phyloP scores from a whole-genome alignment of 1,140 invertebrate species.

The Drosophila busckii region DNA sequence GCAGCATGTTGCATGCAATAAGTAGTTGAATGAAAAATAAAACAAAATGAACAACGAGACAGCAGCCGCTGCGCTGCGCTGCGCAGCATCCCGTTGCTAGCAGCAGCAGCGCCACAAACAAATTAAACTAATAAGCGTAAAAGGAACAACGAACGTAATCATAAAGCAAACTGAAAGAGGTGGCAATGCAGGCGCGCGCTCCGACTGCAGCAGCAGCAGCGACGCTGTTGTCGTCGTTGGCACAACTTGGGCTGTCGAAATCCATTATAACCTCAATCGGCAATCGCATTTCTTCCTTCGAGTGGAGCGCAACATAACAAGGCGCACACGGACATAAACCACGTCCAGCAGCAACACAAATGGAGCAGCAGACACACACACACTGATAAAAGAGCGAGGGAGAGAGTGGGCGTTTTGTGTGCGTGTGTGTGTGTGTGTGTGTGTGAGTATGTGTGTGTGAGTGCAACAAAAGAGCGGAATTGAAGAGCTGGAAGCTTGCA shows the following conservation, averaged over 20 bases:
- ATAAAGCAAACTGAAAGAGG: constrained; percentile 44
- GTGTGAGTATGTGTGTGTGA: constrained; percentile 5
- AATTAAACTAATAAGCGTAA: constrained; percentile 76
- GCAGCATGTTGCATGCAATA: constrained; percentile 68
- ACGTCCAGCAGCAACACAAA: constrained; percentile 5
- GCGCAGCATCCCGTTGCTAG: constrained; percentile 29
- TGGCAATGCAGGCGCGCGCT: constrained; percentile 16
- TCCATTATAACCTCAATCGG: constrained; percentile 76
- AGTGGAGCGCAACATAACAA: constrained; percentile 54
- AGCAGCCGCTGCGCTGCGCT: constrained; percentile 8
- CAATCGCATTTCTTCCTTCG: constrained; percentile 77
- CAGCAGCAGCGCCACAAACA: constrained; percentile 41
- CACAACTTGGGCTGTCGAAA: constrained; percentile 71
- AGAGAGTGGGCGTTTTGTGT: background rate
- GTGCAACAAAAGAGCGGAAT: constrained; percentile 11
- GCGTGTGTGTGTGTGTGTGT: background rate
- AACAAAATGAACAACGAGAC: constrained; percentile 13
- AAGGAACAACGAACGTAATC: constrained; percentile 52
- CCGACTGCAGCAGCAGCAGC: constrained; percentile 29
- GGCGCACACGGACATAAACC: constrained; percentile 37
- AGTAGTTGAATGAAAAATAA: constrained; percentile 34
- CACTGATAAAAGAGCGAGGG: background rate
- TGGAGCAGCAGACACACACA: constrained; percentile 5
- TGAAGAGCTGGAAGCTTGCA: constrained; percentile 13
- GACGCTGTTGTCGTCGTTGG: constrained; percentile 24